A percentile compares a stretch with the other conserved stretches of the same genome.
Conservation (phyloP, 2,113 vertebrate species). For the Lipotes vexillifer region DNA sequence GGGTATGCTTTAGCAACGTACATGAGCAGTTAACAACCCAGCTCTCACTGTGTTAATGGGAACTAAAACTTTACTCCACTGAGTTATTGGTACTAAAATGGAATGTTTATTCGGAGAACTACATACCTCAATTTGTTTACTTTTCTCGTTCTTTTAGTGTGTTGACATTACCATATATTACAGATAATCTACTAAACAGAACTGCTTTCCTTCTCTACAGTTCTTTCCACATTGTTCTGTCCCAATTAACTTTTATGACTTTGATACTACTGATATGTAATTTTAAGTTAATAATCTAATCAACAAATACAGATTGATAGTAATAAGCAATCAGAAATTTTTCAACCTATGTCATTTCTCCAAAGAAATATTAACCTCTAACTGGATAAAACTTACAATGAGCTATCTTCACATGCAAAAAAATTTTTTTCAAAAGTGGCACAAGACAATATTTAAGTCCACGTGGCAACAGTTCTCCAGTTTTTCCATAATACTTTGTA, state of each 20-base stretch:
- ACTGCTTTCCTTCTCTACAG: neutral
- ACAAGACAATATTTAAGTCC: neutral
- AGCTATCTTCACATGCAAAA: neutral
- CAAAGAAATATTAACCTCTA: neutral
- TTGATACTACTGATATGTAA: neutral
- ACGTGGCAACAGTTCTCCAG: neutral
- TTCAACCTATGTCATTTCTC: neutral
- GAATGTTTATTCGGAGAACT: slow-evolving; percentile 9
- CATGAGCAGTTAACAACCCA: neutral
- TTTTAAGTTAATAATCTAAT: neutral
- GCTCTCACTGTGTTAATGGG: neutral
- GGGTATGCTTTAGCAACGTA: neutral
- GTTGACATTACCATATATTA: neutral
- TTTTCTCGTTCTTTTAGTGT: neutral
- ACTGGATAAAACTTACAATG: neutral
- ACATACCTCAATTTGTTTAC: neutral
- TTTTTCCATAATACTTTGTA: neutral
- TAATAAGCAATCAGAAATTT: neutral
- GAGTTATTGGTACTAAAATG: neutral
- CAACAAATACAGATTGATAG: neutral
- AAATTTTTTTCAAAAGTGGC: neutral
- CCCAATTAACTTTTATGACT: neutral
- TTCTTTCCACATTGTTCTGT: neutral
- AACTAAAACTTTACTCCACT: neutral
- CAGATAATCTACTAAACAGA: neutral